phyloP scores from a whole-genome alignment of 2,888 invertebrate species.

The Trichogramma dendrolimi region DNA sequence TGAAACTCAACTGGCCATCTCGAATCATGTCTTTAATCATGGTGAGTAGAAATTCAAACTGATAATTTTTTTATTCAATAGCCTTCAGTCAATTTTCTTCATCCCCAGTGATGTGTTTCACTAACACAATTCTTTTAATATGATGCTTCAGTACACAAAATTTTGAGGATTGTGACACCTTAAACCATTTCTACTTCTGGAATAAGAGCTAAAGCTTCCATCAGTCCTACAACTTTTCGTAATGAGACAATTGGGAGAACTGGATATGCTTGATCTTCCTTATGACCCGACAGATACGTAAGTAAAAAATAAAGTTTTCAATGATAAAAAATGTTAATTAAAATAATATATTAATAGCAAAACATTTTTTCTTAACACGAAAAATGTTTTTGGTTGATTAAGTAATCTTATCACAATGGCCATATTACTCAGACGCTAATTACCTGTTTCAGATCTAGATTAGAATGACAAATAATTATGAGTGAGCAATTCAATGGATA shows the following conservation, averaged over 20 bases:
- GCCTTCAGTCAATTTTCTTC: background rate
- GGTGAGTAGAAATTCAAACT: constrained; percentile 35
- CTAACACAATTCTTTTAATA: background rate
- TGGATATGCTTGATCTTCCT: constrained; percentile 63
- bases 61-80: background rate
- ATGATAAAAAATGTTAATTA: background rate
- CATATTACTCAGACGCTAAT: background rate
- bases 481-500: constrained; percentile 82
- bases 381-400: background rate
- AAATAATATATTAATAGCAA: too few relatives aligned
- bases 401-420: background rate
- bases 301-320: constrained; percentile 35
- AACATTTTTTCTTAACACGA: too few relatives aligned
- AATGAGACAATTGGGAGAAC: constrained; percentile 36
- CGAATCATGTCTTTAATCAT: constrained; percentile 46
- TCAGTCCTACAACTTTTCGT: constrained; percentile 44
- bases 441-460: constrained; percentile 69
- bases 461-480: constrained; percentile 90
- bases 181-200: constrained; percentile 42
- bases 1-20: constrained; percentile 45
- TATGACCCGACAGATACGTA: constrained; percentile 85
- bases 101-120: background rate
- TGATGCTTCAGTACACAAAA: constrained; percentile 44
- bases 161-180: constrained; percentile 44
- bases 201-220: constrained; percentile 43